Evolutionary conservation across 2,113 vertebrate species (phyloP).

Genomic region (Capra hircus): DNA sequence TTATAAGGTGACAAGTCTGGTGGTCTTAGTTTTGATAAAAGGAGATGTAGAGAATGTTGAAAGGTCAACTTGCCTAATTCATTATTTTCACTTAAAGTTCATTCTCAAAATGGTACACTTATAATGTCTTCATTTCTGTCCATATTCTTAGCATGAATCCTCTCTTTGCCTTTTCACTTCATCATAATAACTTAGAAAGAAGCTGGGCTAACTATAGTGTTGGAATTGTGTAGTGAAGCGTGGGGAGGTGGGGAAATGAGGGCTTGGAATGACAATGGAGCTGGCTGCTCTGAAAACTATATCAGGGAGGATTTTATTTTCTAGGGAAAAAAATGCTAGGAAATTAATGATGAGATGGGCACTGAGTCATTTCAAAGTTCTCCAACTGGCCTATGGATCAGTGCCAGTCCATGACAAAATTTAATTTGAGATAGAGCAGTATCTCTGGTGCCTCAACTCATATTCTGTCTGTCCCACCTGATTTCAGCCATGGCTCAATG

Average conservation of each 20-base stretch:
- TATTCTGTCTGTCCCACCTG: not conserved
- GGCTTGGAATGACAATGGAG: not conserved
- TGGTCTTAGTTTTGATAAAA: not conserved
- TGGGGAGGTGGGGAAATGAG: not conserved
- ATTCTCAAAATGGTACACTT: not conserved
- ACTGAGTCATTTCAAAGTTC: not conserved
- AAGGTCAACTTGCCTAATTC: not conserved
- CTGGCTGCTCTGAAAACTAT: not conserved
- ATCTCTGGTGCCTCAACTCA: not conserved
- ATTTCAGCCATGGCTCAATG: not conserved
- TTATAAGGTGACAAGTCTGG: not conserved
- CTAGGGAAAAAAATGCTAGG: not conserved
- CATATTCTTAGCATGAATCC: not conserved
- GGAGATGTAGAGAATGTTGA: not conserved
- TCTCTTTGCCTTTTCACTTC: not conserved
- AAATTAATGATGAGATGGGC: not conserved
- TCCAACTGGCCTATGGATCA: not conserved
- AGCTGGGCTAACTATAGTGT: not conserved
- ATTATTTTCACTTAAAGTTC: not conserved
- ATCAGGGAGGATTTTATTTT: not conserved
- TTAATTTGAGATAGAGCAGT: not conserved
- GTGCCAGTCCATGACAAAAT: not conserved
- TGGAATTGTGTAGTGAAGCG: not conserved
- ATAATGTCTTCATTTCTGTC: not conserved
- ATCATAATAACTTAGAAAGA: not conserved